Percentiles rank a stretch among this genome's conserved stretches.
Evolutionary conservation across 2,888 invertebrate species (phyloP).

Genomic region (Scotopteryx bipunctaria): DNA sequence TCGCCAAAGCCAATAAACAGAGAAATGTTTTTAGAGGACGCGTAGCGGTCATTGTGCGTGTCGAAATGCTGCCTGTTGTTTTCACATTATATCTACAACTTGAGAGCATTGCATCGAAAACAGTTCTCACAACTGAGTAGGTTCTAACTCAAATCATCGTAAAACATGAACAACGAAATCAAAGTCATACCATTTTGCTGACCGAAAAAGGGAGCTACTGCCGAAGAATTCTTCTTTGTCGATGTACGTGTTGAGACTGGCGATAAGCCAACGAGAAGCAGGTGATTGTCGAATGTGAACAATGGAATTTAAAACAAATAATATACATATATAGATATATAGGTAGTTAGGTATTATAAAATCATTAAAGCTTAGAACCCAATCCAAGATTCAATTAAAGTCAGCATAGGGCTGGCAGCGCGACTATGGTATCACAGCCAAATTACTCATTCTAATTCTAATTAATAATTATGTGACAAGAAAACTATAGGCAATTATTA

Average conservation of each 20-base stretch:
- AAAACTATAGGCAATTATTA: background rate
- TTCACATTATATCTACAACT: constrained; percentile 7
- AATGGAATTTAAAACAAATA: constrained; percentile 15
- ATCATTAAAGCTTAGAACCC: background rate
- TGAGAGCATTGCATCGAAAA: constrained; percentile 14
- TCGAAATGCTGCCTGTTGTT: constrained; percentile 12
- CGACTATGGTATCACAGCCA: constrained; percentile 5
- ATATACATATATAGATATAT: background rate
- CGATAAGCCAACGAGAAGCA: constrained; percentile 35
- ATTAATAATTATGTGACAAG: constrained; percentile 6
- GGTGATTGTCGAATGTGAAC: constrained; percentile 27
- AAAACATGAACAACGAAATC: too few relatives aligned
- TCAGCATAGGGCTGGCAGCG: constrained; percentile 4
- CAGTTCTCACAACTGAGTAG: background rate
- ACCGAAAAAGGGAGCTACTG: background rate
- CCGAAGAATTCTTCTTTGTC: constrained; percentile 8
- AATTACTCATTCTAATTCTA: background rate
- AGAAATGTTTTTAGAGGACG: constrained; percentile 41
- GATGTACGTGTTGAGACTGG: constrained; percentile 29
- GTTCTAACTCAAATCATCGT: too few relatives aligned
- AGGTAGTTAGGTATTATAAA: background rate
- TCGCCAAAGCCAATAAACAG: constrained; percentile 28
- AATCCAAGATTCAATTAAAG: background rate
- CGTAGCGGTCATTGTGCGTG: constrained; percentile 46
- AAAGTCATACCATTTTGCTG: too few relatives aligned